Base-by-base conservation (phyloP, 2,888 invertebrate species). In the Himalopsyche tibetana region DNA sequence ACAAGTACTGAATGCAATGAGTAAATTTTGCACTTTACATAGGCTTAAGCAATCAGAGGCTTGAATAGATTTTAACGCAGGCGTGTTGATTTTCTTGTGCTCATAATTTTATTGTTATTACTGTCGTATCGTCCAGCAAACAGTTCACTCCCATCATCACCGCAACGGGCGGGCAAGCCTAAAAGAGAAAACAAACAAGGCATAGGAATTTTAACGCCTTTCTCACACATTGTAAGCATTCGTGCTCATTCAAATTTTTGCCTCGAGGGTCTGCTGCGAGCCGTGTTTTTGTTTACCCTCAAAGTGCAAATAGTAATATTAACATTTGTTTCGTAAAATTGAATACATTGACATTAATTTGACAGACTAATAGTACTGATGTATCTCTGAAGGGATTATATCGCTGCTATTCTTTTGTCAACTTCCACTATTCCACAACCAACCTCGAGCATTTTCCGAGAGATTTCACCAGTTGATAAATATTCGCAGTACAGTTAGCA, bases 11-110 rank as follows among this genome's bases (percentile, higher is more conserved):
- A 40, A 40, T 40, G 6, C 6, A 40, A 28, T 6, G 40, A 45
- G 8, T 9, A 11, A 45, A 45, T 8, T 45, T 45, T 45, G 45
- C 45, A 45, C 51, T 51, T 15, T 15, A 51, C 28, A 3, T 63
- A 28, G 19, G 19, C 28, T 63, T 11, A 19, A 15, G 28, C 19
- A 63, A 63, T 63, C 63, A 63, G 19, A 9, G 6, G 0, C 19
- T 38, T 74, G 19, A 38, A 74, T 74, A 74, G 36, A 74, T 74
- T 63, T 36, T 74, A 74, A 36, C 74, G 38, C 38, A 11, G 36
- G n/a, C 36, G 38, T 74, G 74, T 74, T 74, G 74, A 74, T 74
- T 74, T 74, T 74, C 38, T 74, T 74, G 4, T 74, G 19, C 15
- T 74, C 74, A 74, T 15, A 74, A 74, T 19, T 28, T 28, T 19